Percentiles rank a stretch among this genome's conserved stretches.
Evolutionary conservation across 2,888 invertebrate genomes (phyloP).

Genomic region (Timema podura): DNA sequence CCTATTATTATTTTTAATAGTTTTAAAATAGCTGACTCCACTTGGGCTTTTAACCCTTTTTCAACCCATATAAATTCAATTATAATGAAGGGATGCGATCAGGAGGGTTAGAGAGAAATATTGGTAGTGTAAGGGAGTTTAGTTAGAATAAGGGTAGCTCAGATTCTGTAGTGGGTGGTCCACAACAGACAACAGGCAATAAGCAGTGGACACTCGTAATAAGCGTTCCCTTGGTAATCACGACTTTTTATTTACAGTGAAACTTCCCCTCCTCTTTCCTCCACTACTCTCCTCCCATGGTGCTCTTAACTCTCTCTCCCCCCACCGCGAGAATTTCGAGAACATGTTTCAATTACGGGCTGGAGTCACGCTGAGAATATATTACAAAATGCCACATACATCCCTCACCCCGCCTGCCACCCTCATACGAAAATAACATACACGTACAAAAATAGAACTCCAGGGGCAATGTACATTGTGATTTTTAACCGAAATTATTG

Average conservation of each 20-base stretch:
- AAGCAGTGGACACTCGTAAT: conserved; percentile 16
- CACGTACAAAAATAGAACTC: no score
- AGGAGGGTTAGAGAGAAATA: not conserved
- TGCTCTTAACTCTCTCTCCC: not conserved
- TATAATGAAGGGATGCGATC: not conserved
- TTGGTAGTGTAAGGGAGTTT: not conserved
- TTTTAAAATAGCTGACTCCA: no score
- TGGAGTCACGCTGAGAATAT: conserved; percentile 18
- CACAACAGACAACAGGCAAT: conserved; percentile 9
- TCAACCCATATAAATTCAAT: no score
- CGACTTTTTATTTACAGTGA: conserved; percentile 16
- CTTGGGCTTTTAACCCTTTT: no score
- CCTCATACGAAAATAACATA: no score
- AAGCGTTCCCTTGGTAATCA: conserved; percentile 21
- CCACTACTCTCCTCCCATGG: not conserved
- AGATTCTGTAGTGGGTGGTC: not conserved
- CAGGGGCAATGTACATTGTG: no score
- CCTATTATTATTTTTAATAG: no score
- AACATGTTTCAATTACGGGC: conserved; percentile 25
- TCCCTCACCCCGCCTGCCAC: no score
- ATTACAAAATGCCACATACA: conserved; percentile 1
- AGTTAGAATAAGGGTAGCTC: not conserved
- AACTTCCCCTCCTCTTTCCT: not conserved
- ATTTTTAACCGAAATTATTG: no score
- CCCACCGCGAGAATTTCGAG: conserved; percentile 19